Evolutionary conservation across 1,140 invertebrate species (phyloP).

Genomic region (Drosophila murphyi): DNA sequence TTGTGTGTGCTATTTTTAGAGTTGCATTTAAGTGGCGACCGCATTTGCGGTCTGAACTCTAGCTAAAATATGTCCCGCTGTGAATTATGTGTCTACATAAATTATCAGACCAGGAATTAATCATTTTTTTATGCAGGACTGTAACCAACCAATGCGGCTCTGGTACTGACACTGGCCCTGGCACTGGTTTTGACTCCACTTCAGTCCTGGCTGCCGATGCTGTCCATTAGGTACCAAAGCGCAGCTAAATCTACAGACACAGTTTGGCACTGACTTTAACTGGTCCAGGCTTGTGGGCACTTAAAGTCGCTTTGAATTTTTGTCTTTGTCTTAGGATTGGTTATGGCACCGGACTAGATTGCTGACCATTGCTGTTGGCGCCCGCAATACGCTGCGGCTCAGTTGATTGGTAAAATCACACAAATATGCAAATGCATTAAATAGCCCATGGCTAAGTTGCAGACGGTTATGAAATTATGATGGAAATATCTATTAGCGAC

Average conservation of each 20-base stretch:
- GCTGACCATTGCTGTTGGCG: constrained; percentile 42
- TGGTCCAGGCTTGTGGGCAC: constrained; percentile 51
- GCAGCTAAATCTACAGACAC: constrained; percentile 28
- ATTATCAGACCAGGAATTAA: constrained; percentile 80
- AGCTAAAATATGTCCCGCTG: constrained; percentile 78
- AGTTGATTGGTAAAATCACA: constrained; percentile 17
- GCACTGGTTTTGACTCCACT: not conserved
- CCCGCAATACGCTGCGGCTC: constrained; percentile 6
- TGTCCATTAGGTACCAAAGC: constrained; percentile 69
- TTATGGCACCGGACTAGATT: constrained; percentile 29
- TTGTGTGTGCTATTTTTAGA: constrained; percentile 74
- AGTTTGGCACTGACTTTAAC: constrained; percentile 28
- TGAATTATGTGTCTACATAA: constrained; percentile 83
- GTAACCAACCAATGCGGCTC: constrained; percentile 14
- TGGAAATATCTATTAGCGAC: constrained; percentile 16
- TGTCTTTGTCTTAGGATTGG: constrained; percentile 63
- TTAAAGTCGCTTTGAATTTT: constrained; percentile 70
- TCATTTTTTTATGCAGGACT: constrained; percentile 80
- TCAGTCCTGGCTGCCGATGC: constrained; percentile 18
- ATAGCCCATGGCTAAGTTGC: not conserved
- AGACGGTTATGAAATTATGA: not conserved
- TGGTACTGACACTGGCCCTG: not conserved
- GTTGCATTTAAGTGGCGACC: constrained; percentile 75
- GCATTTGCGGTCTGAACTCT: constrained; percentile 71
- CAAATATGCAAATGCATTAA: constrained; percentile 31